These are phyloP conservation scores for Nanger granti DNA, from an alignment of 2,113 vertebrate genomes.

Conservation along the genomic window DNA sequence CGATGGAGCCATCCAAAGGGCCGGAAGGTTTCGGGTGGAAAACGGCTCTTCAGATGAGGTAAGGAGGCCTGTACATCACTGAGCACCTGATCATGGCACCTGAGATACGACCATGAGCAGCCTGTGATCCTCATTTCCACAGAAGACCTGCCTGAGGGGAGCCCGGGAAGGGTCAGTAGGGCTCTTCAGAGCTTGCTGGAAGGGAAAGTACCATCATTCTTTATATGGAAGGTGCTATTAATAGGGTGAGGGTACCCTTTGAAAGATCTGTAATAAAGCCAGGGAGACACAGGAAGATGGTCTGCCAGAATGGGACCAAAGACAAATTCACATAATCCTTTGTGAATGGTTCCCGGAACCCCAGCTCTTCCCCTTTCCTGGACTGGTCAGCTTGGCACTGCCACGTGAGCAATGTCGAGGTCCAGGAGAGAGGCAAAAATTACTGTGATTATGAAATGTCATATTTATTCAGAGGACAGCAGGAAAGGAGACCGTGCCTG, in stretches of 20 bases:
- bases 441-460: no score
- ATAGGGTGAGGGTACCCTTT: background rate
- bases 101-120: background rate
- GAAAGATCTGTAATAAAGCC: background rate
- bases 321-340: background rate
- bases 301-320: background rate
- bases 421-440: background rate
- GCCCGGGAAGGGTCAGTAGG: background rate
- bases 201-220: background rate
- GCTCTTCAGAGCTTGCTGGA: background rate
- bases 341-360: background rate
- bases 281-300: background rate
- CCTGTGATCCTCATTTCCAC: background rate
- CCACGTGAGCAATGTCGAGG: background rate
- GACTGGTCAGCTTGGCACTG: background rate
- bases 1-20: constrained; percentile 98
- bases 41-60: constrained; percentile 96
- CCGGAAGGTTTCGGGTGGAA: constrained; percentile 97
- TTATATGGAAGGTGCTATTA: background rate
- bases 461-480: background rate
- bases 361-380: background rate
- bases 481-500: background rate
- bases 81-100: background rate
- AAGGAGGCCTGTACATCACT: constrained; percentile 23
- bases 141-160: background rate